Percentiles rank a stretch among this genome's conserved stretches.
phyloP scores from a whole-genome alignment of 37 sponge, comb jelly and placozoan genomes.

The Halichondria panicea region DNA sequence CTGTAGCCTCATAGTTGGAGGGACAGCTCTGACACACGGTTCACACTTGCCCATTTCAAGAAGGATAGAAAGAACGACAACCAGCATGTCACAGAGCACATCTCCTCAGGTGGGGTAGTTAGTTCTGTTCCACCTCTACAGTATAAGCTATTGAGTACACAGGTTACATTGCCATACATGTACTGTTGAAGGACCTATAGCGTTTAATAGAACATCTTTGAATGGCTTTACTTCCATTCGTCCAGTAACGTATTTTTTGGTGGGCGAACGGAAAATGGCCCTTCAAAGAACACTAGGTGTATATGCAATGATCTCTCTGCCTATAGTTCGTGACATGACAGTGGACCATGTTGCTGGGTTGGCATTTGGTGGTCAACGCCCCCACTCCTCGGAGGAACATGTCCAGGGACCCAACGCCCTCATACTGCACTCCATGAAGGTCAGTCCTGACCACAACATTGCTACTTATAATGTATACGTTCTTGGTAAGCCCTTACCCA shows the following conservation, averaged over 20 bases:
- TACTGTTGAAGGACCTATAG: no score
- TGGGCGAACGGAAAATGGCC: no score
- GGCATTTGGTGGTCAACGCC: slow-evolving; percentile 69
- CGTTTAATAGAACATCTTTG: no score
- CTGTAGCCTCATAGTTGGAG: slow-evolving; percentile 73
- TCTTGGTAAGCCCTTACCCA: neutral
- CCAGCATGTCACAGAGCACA: slow-evolving; percentile 41
- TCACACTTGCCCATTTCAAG: slow-evolving; percentile 74
- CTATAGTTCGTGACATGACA: slow-evolving; percentile 64
- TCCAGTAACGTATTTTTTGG: no score
- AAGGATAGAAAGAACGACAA: slow-evolving; percentile 51
- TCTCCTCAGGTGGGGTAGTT: slow-evolving; percentile 35
- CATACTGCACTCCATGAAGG: slow-evolving; percentile 75
- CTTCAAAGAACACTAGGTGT: no score
- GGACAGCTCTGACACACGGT: slow-evolving; percentile 43
- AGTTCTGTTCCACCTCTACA: no score
- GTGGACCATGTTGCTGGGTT: slow-evolving; percentile 65
- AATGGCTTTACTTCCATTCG: no score
- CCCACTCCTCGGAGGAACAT: slow-evolving; percentile 71
- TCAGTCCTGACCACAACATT: neutral
- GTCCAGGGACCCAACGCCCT: slow-evolving; percentile 73
- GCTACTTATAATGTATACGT: neutral
- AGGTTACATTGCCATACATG: no score
- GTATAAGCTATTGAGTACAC: no score
- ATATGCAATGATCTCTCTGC: no score